These are phyloP conservation scores for Arctia plantaginis DNA, from an alignment of 2,888 invertebrate species.

Conservation along the genomic window DNA sequence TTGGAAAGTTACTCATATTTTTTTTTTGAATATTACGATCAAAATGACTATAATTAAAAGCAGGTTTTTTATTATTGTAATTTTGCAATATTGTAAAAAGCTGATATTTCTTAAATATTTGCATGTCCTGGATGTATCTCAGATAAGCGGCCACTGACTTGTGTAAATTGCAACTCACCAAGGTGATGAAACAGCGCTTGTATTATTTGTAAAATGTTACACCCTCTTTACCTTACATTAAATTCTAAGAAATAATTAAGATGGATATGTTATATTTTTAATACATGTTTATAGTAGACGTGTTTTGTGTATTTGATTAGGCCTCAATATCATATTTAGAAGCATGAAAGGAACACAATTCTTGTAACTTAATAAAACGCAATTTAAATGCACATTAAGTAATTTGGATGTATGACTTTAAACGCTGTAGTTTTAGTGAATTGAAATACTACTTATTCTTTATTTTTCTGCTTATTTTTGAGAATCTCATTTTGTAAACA, in stretches of 20 bases:
- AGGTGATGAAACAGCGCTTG: neutral
- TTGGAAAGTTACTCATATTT: neutral
- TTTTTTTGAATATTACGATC: too few species aligned
- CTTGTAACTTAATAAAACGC: neutral
- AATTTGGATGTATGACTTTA: too few species aligned
- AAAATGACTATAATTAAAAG: too few species aligned
- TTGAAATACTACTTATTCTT: too few species aligned
- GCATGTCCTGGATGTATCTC: constrained; percentile 30
- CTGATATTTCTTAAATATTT: constrained; percentile 46
- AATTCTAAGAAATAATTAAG: neutral
- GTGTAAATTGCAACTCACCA: constrained; percentile 28
- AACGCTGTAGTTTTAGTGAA: too few species aligned
- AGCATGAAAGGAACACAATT: too few species aligned
- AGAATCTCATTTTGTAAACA: neutral
- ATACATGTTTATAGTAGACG: too few species aligned
- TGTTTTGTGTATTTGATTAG: too few species aligned
- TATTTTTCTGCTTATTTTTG: neutral
- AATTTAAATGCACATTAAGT: too few species aligned
- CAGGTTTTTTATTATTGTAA: neutral
- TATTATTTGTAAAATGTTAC: neutral
- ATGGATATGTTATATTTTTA: neutral
- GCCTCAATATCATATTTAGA: too few species aligned
- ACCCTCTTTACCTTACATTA: neutral
- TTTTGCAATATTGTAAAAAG: constrained; percentile 2
- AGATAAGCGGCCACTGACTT: constrained; percentile 50